Evolutionary conservation across 2,113 vertebrate species (phyloP), one percentile per base, ranked within the genome.

Genomic region (Excalfactoria chinensis): DNA sequence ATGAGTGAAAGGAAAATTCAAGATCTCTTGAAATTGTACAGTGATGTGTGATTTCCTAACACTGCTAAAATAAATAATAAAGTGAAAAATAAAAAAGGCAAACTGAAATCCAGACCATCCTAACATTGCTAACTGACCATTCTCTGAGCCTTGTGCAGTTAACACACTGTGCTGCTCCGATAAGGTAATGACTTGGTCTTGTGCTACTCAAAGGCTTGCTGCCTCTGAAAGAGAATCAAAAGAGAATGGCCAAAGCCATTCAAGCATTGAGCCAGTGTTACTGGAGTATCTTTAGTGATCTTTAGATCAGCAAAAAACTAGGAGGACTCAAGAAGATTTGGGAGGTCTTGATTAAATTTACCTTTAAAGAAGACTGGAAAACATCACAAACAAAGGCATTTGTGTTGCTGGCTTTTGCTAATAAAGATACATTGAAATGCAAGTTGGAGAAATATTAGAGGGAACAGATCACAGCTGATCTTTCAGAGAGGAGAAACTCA

Each of bases 141-240:
- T 1, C 25, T 1, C 1, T 4, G 9, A 48, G 35, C 26, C 15
- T 18, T 13, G 34, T 26, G 37, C 34, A 21, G 34, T 6, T 13
- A 14, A 7, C 0, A 3, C 32, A 13, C 25, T 0, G 0, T 28
- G 41, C 25, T 1, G 2, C 13, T 69, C 43, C 23, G n/a, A 1
- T 48, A 20, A 15, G 25, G 40, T 35, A 17, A 4, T 0, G 0
- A 32, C 43, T 77, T 66, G 35, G 28, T 4, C 82, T 32, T 12
- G 3, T 44, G 9, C 26, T 66, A 9, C 15, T 8, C 30, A 14
- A 23, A 55, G 37, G 2, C 30, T 71, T 53, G 35, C 32, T 43
- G 43, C 37, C 72, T n/a, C 37, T 67, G 44, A 60, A 48, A 66
- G 23, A 62, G 1, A 41, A 19, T 5, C 40, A n/a, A n/a, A n/a